Evolutionary conservation across 2,113 vertebrate species (phyloP).

Genomic region (Ciconia maguari): DNA sequence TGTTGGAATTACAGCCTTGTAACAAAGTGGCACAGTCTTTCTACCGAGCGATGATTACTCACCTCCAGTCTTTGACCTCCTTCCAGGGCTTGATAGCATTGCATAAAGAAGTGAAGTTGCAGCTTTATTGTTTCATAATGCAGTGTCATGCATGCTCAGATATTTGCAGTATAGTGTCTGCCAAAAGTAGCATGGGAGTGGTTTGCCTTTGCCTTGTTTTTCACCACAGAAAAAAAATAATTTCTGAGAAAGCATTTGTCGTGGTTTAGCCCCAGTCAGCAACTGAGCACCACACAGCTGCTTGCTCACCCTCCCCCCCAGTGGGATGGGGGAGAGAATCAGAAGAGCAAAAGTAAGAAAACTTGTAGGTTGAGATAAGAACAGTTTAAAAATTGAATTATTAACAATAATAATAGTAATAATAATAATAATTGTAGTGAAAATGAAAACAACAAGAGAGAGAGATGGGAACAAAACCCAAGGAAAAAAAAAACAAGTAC

Average conservation of each 20-base stretch:
- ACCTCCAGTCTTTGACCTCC: not conserved
- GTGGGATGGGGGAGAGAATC: no score
- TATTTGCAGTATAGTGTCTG: not conserved
- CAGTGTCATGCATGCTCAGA: not conserved
- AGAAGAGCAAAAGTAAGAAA: no score
- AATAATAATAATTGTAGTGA: no score
- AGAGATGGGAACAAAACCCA: no score
- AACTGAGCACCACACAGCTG: no score
- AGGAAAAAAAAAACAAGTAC: no score
- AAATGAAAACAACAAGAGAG: no score
- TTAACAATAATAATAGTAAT: no score
- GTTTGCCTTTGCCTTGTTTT: not conserved
- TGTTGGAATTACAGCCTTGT: not conserved
- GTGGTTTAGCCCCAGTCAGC: no score
- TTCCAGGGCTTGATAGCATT: not conserved
- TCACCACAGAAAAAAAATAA: not conserved
- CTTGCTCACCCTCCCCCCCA: no score
- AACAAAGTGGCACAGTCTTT: not conserved
- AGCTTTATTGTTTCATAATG: not conserved
- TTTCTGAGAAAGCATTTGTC: not conserved
- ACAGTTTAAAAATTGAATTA: no score
- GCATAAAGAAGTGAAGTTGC: not conserved
- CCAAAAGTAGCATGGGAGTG: not conserved
- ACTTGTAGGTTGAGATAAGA: no score
- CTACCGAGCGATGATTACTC: fast-evolving